Base-by-base conservation (phyloP, 2,113 vertebrate species). In the Oostethus manadensis region DNA sequence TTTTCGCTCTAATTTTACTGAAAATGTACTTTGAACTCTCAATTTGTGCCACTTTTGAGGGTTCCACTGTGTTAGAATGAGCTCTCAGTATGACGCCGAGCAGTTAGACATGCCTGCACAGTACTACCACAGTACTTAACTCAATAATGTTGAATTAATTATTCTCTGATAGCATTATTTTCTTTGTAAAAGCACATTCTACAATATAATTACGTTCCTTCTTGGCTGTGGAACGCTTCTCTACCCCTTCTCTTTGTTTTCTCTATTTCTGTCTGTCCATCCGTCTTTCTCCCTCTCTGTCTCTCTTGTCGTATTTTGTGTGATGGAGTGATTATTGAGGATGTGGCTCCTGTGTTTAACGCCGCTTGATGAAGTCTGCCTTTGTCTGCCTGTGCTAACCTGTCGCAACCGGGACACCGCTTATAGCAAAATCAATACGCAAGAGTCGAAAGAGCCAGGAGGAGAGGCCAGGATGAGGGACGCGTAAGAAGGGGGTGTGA, bases 381-480 rank as follows among this genome's bases (percentile, higher is more conserved):
- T 90, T 87, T 90, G 87, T 90, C 86, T 85, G 84, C 83, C 84
- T 88, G 79, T 68, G 67, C 84, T 90, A 89, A 84, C 88, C 88
- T 89, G 87, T 90, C 86, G 86, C 86, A 90, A 87, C 84, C 85
- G 72, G 86, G 88, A 86, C 86, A 74, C 81, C 74, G 85, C 86
- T 90, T 90, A 91, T 90, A 89, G 88, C 88, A 90, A 90, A 90
- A 90, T 91, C 90, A 91, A 90, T 91, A 88, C 80, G 77, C 80
- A 82, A n/a, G 77, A 78, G 79, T 66, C 73, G 75, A 72, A 56
- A 73, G 60, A 71, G 79, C 46, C 59, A 38, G 49, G 11, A 53
- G 18, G 13, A 62, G 53, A n/a, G 58, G 70, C 60, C 20, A 3
- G 44, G 69, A 73, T 53, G 23, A 22, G 6, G 42, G 64, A 64